Percentiles rank a stretch among this genome's conserved stretches.
Evolutionary conservation across 2,113 vertebrate genomes (phyloP).

Genomic region (Ictalurus punctatus): DNA sequence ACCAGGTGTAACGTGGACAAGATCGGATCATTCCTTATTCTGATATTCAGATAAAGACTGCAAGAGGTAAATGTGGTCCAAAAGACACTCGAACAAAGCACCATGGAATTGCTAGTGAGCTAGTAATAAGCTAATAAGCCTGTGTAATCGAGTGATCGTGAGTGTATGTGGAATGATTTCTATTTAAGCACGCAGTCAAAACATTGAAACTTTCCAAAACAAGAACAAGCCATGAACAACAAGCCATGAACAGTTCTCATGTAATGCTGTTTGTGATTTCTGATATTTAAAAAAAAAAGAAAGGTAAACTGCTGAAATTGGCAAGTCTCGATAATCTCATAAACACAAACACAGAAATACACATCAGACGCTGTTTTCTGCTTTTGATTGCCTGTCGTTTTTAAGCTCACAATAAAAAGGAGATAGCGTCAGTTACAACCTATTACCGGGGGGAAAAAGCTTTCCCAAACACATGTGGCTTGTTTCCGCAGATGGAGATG

Average conservation of each 20-base stretch:
- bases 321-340: not conserved
- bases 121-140: not conserved
- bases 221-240: not conserved
- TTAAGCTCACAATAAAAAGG: constrained; percentile 33
- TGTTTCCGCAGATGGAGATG: constrained; percentile 43
- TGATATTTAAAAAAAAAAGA: not conserved
- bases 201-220: not conserved
- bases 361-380: not conserved
- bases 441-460: not conserved
- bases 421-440: not conserved
- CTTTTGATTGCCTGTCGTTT: not conserved
- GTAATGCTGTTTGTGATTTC: not conserved
- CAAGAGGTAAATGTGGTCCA: not conserved
- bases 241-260: not conserved
- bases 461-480: constrained; percentile 54
- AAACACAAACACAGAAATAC: not conserved
- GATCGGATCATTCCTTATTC: not conserved
- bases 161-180: not conserved
- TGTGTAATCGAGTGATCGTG: not conserved
- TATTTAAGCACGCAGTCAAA: not conserved
- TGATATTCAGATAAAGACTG: not conserved
- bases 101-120: not conserved
- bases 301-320: not conserved
- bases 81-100: not conserved
- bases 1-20: not conserved